phyloP scores from a whole-genome alignment of 2,888 invertebrate species.

The Phlogophora meticulosa region DNA sequence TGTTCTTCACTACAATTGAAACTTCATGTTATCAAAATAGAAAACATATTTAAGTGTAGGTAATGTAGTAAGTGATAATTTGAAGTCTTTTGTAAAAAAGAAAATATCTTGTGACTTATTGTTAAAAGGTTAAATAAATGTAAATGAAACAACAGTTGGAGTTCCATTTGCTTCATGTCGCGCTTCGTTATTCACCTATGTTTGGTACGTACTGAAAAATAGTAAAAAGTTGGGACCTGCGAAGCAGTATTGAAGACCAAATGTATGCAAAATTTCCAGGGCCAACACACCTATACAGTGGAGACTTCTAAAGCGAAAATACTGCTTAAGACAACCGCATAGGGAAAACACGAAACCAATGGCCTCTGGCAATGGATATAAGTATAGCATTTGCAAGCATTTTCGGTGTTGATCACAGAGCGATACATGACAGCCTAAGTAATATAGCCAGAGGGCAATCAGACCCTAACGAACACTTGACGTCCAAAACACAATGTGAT shows the following conservation, averaged over 20 bases:
- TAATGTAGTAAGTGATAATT: no score
- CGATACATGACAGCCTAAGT: background rate
- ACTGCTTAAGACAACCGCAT: background rate
- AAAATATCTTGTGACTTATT: background rate
- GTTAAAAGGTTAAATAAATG: background rate
- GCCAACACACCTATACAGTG: background rate
- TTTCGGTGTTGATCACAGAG: background rate
- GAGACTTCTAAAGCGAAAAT: background rate
- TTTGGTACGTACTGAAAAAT: background rate
- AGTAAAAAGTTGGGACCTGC: background rate
- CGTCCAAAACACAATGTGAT: constrained; percentile 19
- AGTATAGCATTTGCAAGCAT: background rate
- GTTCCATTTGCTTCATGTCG: background rate
- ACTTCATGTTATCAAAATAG: no score
- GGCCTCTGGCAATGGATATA: background rate
- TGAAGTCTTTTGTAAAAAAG: background rate
- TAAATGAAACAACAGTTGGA: background rate
- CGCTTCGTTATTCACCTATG: background rate
- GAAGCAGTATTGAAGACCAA: background rate
- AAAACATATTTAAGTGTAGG: no score
- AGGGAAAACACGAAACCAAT: background rate
- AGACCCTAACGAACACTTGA: constrained; percentile 5
- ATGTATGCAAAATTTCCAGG: background rate
- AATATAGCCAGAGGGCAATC: constrained; percentile 29
- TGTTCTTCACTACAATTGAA: background rate